Base-by-base conservation (phyloP, 1,140 invertebrate species). In the Chlorops oryzae region DNA sequence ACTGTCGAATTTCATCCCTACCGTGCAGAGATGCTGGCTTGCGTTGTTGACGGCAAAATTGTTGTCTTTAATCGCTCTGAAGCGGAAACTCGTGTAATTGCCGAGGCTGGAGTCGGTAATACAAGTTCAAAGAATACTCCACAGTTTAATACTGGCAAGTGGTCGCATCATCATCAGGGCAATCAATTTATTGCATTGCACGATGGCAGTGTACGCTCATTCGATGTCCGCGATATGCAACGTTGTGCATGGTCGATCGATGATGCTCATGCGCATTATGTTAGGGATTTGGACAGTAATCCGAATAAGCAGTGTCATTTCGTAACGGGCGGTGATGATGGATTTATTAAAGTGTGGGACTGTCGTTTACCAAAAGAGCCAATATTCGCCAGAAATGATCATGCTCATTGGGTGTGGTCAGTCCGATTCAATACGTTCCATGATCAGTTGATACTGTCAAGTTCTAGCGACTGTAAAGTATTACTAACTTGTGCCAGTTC, bases 341-440 rank as follows among this genome's bases (percentile, higher is more conserved):
- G 92, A 4, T 85, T 83, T 35, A 81, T 91, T 25, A 93, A 93
- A 70, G 94, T 98, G 59, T 98, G 96, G 95, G 96, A 98, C 70
- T 86, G 92, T 58, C 78, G 96, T 48, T 88, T 90, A 65, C 75
- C 84, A 2, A 79, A 75, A 22, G 80, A 87, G 60, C 86, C 92
- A 2, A 76, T 96, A 5, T 82, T 91, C 61, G 82, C 81, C 2
- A 76, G 92, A 47, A 83, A 82, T 58, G 90, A 96, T 75, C 95
- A 98, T 75, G 93, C 92, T 0, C 95, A 98, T 73, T 98, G 95
- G 95, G 84, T 96, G 13, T 97, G 93, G 93, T 86, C 81, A 45
- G 89, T 96, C 2, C 79, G 88, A 37, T 98, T 93, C 62, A 98
- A 99, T 76, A 87, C 85, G 55, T 96, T 94, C 70, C 95, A 98